These are phyloP conservation scores for Erethizon dorsatum DNA, from an alignment of 2,797 vertebrate genomes.

Conservation along the genomic window DNA sequence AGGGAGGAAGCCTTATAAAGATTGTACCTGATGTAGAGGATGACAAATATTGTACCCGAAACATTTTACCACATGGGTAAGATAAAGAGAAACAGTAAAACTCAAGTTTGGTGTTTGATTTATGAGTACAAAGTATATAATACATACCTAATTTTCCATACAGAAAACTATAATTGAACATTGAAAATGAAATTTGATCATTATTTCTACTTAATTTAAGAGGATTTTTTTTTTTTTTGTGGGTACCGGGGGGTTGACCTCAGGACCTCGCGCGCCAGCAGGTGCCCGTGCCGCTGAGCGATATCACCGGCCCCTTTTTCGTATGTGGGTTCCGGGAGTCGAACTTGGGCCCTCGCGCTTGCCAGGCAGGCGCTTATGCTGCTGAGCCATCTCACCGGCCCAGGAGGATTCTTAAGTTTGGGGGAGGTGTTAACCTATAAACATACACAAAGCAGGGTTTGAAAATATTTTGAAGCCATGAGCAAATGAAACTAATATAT, in stretches of 20 bases:
- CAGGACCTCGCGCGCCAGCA: no score
- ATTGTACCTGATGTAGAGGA: background rate
- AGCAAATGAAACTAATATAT: constrained; percentile 72
- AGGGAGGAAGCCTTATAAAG: background rate
- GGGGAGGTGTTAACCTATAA: background rate
- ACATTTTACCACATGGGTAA: constrained; percentile 14
- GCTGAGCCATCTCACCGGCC: no score
- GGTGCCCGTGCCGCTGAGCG: no score
- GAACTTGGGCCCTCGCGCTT: no score
- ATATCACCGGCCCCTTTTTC: no score
- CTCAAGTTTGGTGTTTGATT: constrained; percentile 6
- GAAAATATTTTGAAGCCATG: constrained; percentile 55
- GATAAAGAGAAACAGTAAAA: constrained; percentile 50
- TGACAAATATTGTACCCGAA: constrained; percentile 16
- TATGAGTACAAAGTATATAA: constrained; percentile 5
- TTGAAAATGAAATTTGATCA: constrained; percentile 10
- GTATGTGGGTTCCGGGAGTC: no score
- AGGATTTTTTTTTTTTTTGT: no score
- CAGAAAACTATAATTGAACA: constrained; percentile 10
- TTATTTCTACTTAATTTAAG: constrained; percentile 64
- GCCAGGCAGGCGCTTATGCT: no score
- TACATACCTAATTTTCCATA: background rate
- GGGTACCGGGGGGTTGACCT: no score
- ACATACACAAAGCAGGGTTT: constrained; percentile 24
- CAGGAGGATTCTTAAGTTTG: constrained; percentile 49